Conservation (phyloP, 2,888 invertebrate genomes). For the Mantis religiosa region DNA sequence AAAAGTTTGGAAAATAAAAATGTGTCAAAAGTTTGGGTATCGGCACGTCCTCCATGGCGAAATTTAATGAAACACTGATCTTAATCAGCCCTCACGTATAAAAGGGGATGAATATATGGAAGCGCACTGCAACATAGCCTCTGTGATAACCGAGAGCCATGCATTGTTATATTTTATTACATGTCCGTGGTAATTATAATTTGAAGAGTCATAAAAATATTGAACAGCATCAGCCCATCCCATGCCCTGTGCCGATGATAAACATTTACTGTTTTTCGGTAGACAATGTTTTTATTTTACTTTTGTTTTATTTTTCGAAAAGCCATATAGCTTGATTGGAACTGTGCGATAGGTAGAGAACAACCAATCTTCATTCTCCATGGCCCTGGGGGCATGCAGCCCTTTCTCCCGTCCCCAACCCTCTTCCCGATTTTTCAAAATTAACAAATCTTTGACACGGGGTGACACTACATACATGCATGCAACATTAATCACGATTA, state of each 20-base stretch:
- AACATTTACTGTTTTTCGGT: conserved; percentile 19
- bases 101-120: conserved; percentile 2
- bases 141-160: not conserved
- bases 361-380: conserved; percentile 28
- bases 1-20: not conserved
- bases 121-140: not conserved
- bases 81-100: not conserved
- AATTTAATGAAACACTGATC: conserved; percentile 1
- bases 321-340: conserved; percentile 18
- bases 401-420: conserved; percentile 9
- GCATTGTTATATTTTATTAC: conserved; percentile 14
- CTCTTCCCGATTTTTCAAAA: conserved; percentile 42
- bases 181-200: conserved; percentile 22
- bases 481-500: conserved; percentile 27
- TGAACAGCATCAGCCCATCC: conserved; percentile 1
- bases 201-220: conserved; percentile 25
- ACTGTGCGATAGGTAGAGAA: conserved; percentile 14
- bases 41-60: not conserved
- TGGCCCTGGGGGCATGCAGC: conserved; percentile 9
- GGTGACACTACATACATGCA: conserved; percentile 24
- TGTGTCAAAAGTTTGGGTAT: not conserved
- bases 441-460: conserved; percentile 44
- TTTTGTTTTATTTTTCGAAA: conserved; percentile 9
- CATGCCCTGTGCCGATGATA: conserved; percentile 4
- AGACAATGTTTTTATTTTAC: conserved; percentile 16